Base-by-base conservation (phyloP, 2,113 vertebrate species). In the Plotosus lineatus region DNA sequence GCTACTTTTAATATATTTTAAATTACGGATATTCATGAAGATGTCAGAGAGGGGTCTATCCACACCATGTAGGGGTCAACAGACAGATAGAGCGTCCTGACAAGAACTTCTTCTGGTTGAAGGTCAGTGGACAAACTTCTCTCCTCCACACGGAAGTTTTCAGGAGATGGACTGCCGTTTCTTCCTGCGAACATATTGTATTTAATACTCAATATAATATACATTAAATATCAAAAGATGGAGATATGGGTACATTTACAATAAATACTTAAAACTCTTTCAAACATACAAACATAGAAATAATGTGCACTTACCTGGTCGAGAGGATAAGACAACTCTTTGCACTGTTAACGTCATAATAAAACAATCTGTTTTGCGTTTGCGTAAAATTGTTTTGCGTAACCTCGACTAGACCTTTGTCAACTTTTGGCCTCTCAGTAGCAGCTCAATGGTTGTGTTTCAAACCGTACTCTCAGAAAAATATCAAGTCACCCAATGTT, bases 11-110 rank as follows among this genome's bases (percentile, higher is more conserved):
- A n/a, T n/a, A n/a, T n/a, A n/a, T n/a, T n/a, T n/a, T n/a, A n/a
- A n/a, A n/a, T n/a, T n/a, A n/a, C 61, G 9, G 11, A 40, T 73
- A 69, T 28, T 33, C 23, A 2, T 46, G 6, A 40, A 82, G 51
- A 44, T n/a, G n/a, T n/a, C n/a, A n/a, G n/a, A n/a, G n/a, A n/a
- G n/a, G n/a, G 51, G 56, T 14, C 12, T 12, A 53, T 69, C 88
- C 92, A 84, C 91, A 99, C 97, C 97, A 98, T 98, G 87, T 98
- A 99, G 19, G 97, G 97, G 86, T 98, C 97, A 85, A 98, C 97
- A 74, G 97, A 99, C 11, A 98, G 95, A 87, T 93, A 97, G n/a
- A 95, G 89, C 9, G 97, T 98, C 90, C 90, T 91, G 80, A 95
- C 93, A 65, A 89, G 86, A 33, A 96, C 94, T 76, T 98, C 93